Percentiles rank a stretch among this genome's conserved stretches.
Conservation (phyloP, 2,888 invertebrate species). For the Chrysodeixis includens region DNA sequence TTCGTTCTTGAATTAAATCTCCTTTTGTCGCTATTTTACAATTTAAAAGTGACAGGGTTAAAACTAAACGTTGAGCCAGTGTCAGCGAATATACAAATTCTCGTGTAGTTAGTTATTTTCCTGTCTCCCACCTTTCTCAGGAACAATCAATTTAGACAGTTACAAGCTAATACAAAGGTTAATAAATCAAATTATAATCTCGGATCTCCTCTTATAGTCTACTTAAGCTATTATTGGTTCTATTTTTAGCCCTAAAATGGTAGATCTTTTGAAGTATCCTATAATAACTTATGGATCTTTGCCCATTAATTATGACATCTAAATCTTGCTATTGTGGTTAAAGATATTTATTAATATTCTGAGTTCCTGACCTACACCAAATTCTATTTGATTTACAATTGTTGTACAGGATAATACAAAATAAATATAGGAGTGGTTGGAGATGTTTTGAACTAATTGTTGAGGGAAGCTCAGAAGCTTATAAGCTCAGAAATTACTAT, state of each 20-base stretch:
- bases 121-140: too few species aligned
- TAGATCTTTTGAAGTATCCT: conserved; percentile 3
- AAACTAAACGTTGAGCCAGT: too few species aligned
- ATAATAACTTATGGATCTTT: neutral
- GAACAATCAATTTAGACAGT: neutral
- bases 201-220: neutral
- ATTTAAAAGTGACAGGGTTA: too few species aligned
- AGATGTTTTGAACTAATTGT: too few species aligned
- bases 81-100: too few species aligned
- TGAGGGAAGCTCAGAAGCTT: too few species aligned
- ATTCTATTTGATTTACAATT: conserved; percentile 23
- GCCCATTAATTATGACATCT: conserved; percentile 12
- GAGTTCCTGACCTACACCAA: conserved; percentile 53
- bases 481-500: too few species aligned
- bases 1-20: too few species aligned
- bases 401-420: too few species aligned
- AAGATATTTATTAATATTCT: conserved; percentile 34
- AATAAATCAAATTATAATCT: conserved; percentile 1
- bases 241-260: neutral
- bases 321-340: neutral
- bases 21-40: too few species aligned
- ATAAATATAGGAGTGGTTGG: too few species aligned
- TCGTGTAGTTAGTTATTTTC: too few species aligned
- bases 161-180: neutral
- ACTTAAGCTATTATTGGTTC: conserved; percentile 3